Conservation (phyloP, 2,113 vertebrate genomes). For the Etheostoma spectabile region DNA sequence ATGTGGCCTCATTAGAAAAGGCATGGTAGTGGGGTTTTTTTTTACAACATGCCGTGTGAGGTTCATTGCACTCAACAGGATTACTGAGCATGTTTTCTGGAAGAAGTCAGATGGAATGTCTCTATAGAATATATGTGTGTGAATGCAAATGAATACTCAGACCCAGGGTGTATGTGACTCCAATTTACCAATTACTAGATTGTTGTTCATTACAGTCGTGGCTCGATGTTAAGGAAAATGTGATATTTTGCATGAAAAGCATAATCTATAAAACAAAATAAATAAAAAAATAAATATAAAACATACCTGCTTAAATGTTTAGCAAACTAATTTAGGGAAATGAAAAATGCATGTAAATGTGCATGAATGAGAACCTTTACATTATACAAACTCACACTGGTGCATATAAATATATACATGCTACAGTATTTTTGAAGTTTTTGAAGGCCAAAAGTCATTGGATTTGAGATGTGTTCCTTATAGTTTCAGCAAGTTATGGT, state of each 20-base stretch:
- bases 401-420: background rate
- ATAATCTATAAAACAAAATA: background rate
- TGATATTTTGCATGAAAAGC: background rate
- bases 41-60: constrained; percentile 43
- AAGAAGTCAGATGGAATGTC: constrained; percentile 47
- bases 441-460: background rate
- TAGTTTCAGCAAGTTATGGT: background rate
- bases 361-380: background rate
- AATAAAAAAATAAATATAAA: constrained; percentile 28
- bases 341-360: background rate
- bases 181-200: background rate
- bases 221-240: constrained; percentile 13
- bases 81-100: constrained; percentile 62
- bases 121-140: constrained; percentile 13
- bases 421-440: background rate
- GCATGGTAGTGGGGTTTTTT: constrained; percentile 43
- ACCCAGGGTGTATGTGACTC: background rate
- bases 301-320: background rate
- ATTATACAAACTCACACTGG: background rate
- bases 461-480: background rate
- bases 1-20: constrained; percentile 32
- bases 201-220: constrained; percentile 31
- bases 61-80: constrained; percentile 71
- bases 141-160: background rate
- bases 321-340: background rate